A percentile compares a stretch with the other conserved stretches of the same genome.
These are phyloP conservation scores for Sabatieria punctata DNA, from an alignment of 2,888 invertebrate genomes.

Conservation along the genomic window DNA sequence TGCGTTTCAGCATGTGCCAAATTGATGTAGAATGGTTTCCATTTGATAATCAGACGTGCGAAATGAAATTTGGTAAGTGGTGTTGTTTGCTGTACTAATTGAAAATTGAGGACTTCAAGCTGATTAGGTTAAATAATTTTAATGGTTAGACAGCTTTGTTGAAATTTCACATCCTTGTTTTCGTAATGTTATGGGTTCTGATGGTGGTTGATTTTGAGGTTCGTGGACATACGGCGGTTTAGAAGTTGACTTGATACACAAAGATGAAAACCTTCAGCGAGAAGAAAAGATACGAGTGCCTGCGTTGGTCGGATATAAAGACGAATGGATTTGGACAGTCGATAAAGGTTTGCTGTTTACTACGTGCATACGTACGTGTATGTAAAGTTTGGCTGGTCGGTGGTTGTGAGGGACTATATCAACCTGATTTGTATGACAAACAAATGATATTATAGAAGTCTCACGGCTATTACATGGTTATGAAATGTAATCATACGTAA, in stretches of 20 bases:
- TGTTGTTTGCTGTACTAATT: background rate
- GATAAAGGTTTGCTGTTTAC: too few relatives aligned
- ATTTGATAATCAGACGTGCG: slow-evolving; percentile 29
- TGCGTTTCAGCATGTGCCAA: slow-evolving; percentile 30
- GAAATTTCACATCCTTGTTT: slow-evolving; percentile 5
- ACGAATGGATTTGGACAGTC: too few relatives aligned
- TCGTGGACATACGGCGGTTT: slow-evolving; percentile 25
- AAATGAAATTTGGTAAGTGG: slow-evolving; percentile 28
- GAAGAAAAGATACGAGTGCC: slow-evolving; percentile 18
- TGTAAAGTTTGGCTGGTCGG: too few relatives aligned
- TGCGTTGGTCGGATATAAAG: slow-evolving; percentile 19
- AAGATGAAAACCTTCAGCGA: slow-evolving; percentile 18
- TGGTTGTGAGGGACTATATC: too few relatives aligned
- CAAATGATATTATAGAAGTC: too few relatives aligned
- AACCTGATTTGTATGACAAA: too few relatives aligned
- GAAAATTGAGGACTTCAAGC: slow-evolving; percentile 13
- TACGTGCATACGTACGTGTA: too few relatives aligned
- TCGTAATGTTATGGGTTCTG: background rate
- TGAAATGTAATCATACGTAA: too few relatives aligned
- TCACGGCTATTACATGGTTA: too few relatives aligned
- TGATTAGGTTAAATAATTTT: slow-evolving; percentile 7
- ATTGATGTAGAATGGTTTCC: slow-evolving; percentile 32
- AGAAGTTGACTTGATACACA: slow-evolving; percentile 30
- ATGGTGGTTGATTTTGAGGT: slow-evolving; percentile 9
- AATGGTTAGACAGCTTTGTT: background rate